Percentiles rank a stretch among this genome's conserved stretches.
Conservation (phyloP, 1,140 invertebrate genomes). For the Zeugodacus cucurbitae region DNA sequence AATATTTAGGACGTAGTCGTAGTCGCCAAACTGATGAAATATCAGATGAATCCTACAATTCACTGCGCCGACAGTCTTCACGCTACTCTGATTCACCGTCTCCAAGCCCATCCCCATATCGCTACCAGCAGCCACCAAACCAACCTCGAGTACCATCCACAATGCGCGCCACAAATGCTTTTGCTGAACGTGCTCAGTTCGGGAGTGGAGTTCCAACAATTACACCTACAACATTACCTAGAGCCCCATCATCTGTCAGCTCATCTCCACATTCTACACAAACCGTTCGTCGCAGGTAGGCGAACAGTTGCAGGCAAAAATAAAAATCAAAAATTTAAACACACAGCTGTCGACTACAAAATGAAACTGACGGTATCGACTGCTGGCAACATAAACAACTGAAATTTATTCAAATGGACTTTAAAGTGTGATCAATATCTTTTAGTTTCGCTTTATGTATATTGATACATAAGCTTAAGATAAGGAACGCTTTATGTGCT, state of each 20-base stretch:
- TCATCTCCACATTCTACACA: conserved; percentile 47
- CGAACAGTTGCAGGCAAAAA: not conserved
- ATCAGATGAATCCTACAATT: not conserved
- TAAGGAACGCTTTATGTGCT: conserved; percentile 4
- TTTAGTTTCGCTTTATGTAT: conserved; percentile 29
- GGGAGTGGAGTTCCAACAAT: conserved; percentile 49
- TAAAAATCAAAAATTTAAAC: not conserved
- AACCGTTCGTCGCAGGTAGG: conserved; percentile 6
- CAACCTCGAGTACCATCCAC: conserved; percentile 46
- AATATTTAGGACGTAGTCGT: conserved; percentile 46
- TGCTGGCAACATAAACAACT: not conserved
- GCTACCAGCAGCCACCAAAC: conserved; percentile 26
- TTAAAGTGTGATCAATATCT: conserved; percentile 24
- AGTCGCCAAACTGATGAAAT: conserved; percentile 31
- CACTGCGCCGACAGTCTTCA: not conserved
- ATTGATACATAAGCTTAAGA: not conserved
- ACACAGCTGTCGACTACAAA: not conserved
- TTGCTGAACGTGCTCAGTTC: conserved; percentile 48
- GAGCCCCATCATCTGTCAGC: conserved; percentile 43
- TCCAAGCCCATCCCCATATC: not conserved
- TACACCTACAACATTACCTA: conserved; percentile 57
- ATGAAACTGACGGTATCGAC: not conserved
- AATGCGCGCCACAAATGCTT: conserved; percentile 51
- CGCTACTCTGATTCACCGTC: conserved; percentile 48
- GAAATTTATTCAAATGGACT: conserved; percentile 7